Base-by-base conservation (phyloP, 1,140 invertebrate genomes). In the Panagrolaimus sp. region DNA sequence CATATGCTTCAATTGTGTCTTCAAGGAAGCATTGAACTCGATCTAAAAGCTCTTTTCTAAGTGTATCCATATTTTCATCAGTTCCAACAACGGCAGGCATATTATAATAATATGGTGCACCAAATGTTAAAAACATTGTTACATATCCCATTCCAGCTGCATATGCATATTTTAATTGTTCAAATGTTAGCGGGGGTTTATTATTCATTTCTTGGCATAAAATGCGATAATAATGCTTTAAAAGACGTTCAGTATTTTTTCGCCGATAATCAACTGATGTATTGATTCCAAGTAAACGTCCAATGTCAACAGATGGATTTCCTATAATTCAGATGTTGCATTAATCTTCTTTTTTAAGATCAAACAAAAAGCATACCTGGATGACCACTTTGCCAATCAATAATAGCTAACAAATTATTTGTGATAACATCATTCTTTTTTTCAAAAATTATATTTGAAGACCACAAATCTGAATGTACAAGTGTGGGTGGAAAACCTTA, bases 321-420 rank as follows among this genome's bases (percentile, higher is more conserved):
- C 74, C 76, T 42, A 38, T 31, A 48, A 61, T 31, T 20, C 9
- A 53, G 1, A 0, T 43, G 3, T 1, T 64, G 8, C 0, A 1
- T 9, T 44, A 8, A 0, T 38, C 31, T 38, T 38, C n/a, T n/a
- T n/a, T n/a, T n/a, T n/a, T n/a, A n/a, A n/a, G n/a, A n/a, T 38
- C 31, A 38, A 38, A 38, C 7, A 1, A n/a, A n/a, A n/a, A 57
- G 9, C 65, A 16, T 51, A 72, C 68, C 68, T n/a, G 71, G 7
- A 65, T 71, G 72, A 2, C 76, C 64, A 3, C 42, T 68, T 69
- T 77, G 72, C 76, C 76, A 76, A 44, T 76, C 74, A 46, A 76
- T 78, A 16, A 76, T 70, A 0, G 76, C 76, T 9, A 20, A n/a
- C 5, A 76, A 9, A 43, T 74, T 57, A 38, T 53, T 43, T 16